A percentile compares a stretch with the other conserved stretches of the same genome.
These are phyloP conservation scores for Ceramica pisi DNA, from an alignment of 2,888 invertebrate species.

Conservation along the genomic window DNA sequence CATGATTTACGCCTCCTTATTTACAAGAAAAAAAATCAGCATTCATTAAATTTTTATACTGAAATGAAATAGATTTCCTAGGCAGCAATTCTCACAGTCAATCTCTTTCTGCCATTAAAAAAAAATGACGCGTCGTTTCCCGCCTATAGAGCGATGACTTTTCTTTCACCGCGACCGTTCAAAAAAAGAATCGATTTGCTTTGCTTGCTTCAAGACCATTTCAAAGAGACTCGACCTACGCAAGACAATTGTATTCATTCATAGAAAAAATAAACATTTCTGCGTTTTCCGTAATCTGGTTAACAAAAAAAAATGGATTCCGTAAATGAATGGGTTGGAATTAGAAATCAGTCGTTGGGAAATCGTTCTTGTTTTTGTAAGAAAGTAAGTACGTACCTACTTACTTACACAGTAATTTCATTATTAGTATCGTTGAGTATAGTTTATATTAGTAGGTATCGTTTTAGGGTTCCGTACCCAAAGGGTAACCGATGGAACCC, in stretches of 20 bases:
- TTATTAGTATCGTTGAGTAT: no score
- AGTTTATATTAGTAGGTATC: no score
- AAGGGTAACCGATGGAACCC: no score
- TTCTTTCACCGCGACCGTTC: slow-evolving; percentile 35
- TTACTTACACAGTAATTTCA: background rate
- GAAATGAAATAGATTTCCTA: slow-evolving; percentile 22
- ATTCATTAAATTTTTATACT: background rate
- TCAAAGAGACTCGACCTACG: slow-evolving; percentile 25
- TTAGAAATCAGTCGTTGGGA: slow-evolving; percentile 31
- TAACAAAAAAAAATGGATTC: slow-evolving; percentile 34
- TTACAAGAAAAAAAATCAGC: background rate
- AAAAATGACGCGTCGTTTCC: slow-evolving; percentile 42
- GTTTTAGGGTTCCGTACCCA: no score
- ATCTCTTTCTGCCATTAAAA: slow-evolving; percentile 12
- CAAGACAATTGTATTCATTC: slow-evolving; percentile 62
- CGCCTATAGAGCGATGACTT: slow-evolving; percentile 25
- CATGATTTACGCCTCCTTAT: background rate
- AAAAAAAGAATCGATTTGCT: slow-evolving; percentile 56
- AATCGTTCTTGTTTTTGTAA: background rate
- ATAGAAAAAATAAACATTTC: slow-evolving; percentile 24
- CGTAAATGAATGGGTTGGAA: slow-evolving; percentile 39
- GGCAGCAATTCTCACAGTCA: background rate
- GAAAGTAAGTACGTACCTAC: background rate
- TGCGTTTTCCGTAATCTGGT: slow-evolving; percentile 28
- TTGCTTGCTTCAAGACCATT: slow-evolving; percentile 35